A percentile compares a stretch with the other conserved stretches of the same genome.
phyloP scores from a whole-genome alignment of 2,113 vertebrate genomes.

The Gulo gulo region DNA sequence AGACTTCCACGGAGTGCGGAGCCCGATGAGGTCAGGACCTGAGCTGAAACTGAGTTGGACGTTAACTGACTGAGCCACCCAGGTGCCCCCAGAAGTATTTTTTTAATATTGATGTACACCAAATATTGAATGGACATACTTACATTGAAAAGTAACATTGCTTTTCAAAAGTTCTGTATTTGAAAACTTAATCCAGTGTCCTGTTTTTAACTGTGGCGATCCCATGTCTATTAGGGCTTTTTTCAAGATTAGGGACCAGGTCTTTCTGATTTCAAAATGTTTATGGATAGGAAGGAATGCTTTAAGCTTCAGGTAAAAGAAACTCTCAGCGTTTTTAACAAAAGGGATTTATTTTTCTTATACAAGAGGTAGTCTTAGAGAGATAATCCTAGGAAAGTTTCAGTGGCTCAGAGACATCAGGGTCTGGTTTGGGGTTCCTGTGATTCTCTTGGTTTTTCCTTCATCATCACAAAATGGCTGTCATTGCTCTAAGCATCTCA shows the following conservation, averaged over 20 bases:
- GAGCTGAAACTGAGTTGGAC: not conserved
- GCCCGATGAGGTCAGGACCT: not conserved
- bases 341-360: not conserved
- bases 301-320: not conserved
- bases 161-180: not conserved
- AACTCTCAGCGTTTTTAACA: not conserved
- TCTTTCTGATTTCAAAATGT: slow-evolving; percentile 13
- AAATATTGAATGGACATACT: not conserved
- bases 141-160: not conserved
- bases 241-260: not conserved
- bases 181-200: not conserved
- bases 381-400: not conserved
- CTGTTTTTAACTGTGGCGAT: not conserved
- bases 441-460: not conserved
- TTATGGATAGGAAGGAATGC: not conserved
- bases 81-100: not conserved
- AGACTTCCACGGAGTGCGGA: not conserved
- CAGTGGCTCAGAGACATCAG: not conserved
- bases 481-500: not conserved
- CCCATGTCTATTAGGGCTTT: not conserved
- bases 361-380: not conserved
- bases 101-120: not conserved
- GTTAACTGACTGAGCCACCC: not conserved
- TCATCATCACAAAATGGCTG: not conserved
- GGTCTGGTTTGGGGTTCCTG: not conserved